These are phyloP conservation scores for Cyanistes caeruleus DNA, from an alignment of 2,113 vertebrate species.

Conservation along the genomic window DNA sequence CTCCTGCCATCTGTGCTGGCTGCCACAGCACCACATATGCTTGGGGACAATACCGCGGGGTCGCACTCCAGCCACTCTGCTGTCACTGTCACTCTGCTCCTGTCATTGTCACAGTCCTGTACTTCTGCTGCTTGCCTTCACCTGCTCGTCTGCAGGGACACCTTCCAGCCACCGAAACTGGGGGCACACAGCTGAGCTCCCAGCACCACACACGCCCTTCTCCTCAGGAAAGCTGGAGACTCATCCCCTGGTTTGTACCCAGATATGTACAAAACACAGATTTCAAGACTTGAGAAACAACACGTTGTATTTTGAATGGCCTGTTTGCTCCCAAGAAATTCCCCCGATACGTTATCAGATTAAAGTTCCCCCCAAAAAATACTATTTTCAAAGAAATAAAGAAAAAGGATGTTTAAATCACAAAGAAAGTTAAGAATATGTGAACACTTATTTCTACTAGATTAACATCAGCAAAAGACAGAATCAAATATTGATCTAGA, in stretches of 20 bases:
- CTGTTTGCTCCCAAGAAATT: background rate
- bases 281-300: background rate
- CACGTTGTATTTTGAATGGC: background rate
- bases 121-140: background rate
- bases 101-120: background rate
- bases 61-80: background rate
- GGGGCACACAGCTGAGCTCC: background rate
- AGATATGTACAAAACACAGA: background rate
- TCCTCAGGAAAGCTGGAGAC: background rate
- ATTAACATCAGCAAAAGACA: background rate
- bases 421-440: background rate
- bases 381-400: background rate
- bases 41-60: background rate
- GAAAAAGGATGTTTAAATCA: background rate
- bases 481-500: constrained; percentile 61
- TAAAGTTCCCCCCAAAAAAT: background rate
- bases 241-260: background rate
- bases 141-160: fast-evolving
- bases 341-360: background rate
- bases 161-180: background rate
- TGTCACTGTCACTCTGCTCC: background rate
- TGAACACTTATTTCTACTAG: background rate
- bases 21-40: fast-evolving
- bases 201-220: background rate
- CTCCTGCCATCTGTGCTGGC: background rate